phyloP scores from a whole-genome alignment of 2,888 invertebrate genomes.

The Panzeria rudis region DNA sequence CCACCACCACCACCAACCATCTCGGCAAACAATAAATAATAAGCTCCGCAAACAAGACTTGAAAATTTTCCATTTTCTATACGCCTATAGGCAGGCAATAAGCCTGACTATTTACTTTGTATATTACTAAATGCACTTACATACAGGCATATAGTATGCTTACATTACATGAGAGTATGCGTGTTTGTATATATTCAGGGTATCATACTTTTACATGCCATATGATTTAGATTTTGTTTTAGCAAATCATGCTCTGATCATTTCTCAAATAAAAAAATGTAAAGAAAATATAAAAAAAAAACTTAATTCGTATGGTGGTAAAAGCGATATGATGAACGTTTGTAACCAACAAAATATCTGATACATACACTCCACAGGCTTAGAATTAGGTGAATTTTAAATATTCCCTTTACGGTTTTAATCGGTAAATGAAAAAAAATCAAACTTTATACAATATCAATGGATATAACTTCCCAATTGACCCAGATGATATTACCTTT shows the following conservation, averaged over 20 bases:
- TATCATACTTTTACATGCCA: conserved; percentile 57
- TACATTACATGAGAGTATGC: background rate
- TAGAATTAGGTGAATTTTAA: background rate
- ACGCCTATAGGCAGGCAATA: conserved; percentile 64
- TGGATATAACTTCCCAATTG: no score
- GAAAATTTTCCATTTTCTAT: conserved; percentile 15
- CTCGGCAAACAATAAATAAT: background rate
- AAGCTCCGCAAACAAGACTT: conserved; percentile 22
- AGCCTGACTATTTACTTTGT: conserved; percentile 19
- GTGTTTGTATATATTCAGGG: conserved; percentile 24
- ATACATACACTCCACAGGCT: background rate
- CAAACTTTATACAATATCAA: no score
- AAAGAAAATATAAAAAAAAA: conserved; percentile 76
- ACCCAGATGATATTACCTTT: no score
- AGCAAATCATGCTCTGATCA: conserved; percentile 77
- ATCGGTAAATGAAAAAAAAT: no score
- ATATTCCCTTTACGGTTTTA: no score
- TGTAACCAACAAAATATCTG: conserved; percentile 30
- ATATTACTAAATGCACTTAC: background rate
- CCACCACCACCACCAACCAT: conserved; percentile 11
- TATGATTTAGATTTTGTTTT: conserved; percentile 70
- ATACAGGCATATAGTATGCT: background rate
- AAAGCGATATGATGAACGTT: conserved; percentile 25
- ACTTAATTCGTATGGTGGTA: conserved; percentile 72
- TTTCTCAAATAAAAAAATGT: conserved; percentile 79